Base-by-base conservation (phyloP, 2,113 vertebrate species). In the Psephotus haematonotus region DNA sequence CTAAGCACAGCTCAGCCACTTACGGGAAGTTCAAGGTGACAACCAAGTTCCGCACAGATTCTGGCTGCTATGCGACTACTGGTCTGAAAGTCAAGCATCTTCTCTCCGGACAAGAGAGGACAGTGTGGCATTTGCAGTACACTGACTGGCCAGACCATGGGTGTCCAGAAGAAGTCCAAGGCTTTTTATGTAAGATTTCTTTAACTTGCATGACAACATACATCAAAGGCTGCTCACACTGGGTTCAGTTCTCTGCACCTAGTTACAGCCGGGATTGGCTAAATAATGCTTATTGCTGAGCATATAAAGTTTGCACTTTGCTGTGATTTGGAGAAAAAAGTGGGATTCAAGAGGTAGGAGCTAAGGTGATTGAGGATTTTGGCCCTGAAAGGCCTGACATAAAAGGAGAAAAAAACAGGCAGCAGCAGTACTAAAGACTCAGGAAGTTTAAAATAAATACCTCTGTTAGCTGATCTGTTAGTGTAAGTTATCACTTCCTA, bases 131-230 rank as follows among this genome's bases (percentile, higher is more conserved):
- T 95, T 96, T 99, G 96, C 98, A 99, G 20, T 99, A 99, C 47
- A 99, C 98, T 2, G 98, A 99, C 95, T 99, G 98, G 98, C 98
- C 98, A 13, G 99, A 99, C 90, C 99, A 99, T 7, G 99, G 99
- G 46, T 99, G 99, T 93, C 99, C 99, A 8, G 99, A 99, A 97
- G 99, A 99, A 65, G 98, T 99, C 67, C 98, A 99, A 97, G 99
- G 99, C 70, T 99, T 99, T 96, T 96, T 99, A 70, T 98, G 99
- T 99, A 98, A 99, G 99, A 96, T 35, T 87, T 91, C 33, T 80
- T 88, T 71, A 47, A 72, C 60, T 82, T 88, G 39, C 17, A 1
- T n/a, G 27, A 13, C 77, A 59, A 96, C 60, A 77, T 49, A 31
- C 7, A 20, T 43, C 13, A 67, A 91, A 49, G 50, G n/a, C 39